Evolutionary conservation across 2,888 invertebrate genomes (phyloP).

Genomic region (Cheiracanthium punctorium): DNA sequence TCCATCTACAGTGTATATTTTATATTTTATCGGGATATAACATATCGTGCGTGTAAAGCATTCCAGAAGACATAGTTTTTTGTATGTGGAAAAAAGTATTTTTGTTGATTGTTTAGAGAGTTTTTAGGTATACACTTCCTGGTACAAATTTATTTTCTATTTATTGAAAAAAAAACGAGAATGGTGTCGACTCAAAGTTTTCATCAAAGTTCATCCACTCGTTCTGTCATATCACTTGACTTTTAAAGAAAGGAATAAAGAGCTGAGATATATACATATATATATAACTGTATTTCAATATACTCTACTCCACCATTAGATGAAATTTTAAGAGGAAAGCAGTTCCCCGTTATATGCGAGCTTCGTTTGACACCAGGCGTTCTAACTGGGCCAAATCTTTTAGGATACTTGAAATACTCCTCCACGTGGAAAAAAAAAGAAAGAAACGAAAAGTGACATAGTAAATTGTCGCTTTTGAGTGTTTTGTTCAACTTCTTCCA

Average conservation of each 20-base stretch:
- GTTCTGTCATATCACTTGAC: background rate
- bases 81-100: background rate
- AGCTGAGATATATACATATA: no score
- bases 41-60: background rate
- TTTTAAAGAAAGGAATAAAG: background rate
- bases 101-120: background rate
- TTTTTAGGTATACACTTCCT: background rate
- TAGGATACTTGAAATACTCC: background rate
- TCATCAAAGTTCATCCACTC: background rate
- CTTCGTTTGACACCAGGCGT: no score
- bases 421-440: no score
- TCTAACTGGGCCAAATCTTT: background rate
- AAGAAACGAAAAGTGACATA: background rate
- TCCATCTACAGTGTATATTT: no score
- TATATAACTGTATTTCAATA: no score
- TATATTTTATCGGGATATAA: no score
- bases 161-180: no score
- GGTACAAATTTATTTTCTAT: no score
- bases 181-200: background rate
- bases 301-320: no score
- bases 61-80: background rate
- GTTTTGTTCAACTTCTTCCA: background rate
- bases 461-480: constrained; percentile 1
- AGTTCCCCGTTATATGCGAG: no score
- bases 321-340: no score